Evolutionary conservation across 2,113 vertebrate genomes (phyloP), one percentile per base, ranked within the genome.

Genomic region (Paralichthys olivaceus): DNA sequence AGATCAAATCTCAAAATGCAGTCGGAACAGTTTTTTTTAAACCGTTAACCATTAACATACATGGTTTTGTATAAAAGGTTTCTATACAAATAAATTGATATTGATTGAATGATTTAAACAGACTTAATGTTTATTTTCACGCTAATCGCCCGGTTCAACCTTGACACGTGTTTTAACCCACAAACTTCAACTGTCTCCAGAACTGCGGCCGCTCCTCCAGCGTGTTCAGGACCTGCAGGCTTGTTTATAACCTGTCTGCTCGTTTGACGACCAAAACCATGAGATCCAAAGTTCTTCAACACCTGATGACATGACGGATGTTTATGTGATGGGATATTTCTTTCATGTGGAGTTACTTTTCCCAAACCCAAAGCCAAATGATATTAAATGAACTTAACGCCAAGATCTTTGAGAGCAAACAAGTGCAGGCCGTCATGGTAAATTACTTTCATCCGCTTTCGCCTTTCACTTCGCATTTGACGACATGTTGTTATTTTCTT

Each of bases 281-380:
- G 4, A 40, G 11, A 11, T 40, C 12, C 37, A 40, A 13, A 13
- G 37, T 40, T 40, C 37, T 40, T 40, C 37, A 20, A 19, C 45
- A 49, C 45, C 45, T 49, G 45, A 19, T 13, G 37, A 40, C 37
- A 20, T 6, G 2, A 45, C 15, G 25, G 19, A 58, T 53, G 22
- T 70, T 81, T 9, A 53, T 73, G 53, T 77, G 74, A 86, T 73
- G 72, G 76, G 23, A 74, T 72, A 28, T 80, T 72, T 75, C 51
- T 85, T 84, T 84, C 29, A 84, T 72, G 69, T 66, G 29, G 43
- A 53, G 45, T 68, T 58, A 60, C 56, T 81, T 84, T 89, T 81
- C 11, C 25, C 75, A 57, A 7, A 0, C 19, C 22, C 23, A 60
- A 81, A 67, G 76, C 79, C 84, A 84, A 89, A 83, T 75, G 85